Base-by-base conservation (phyloP, 2,113 vertebrate genomes). In the Callopanchax toddi region DNA sequence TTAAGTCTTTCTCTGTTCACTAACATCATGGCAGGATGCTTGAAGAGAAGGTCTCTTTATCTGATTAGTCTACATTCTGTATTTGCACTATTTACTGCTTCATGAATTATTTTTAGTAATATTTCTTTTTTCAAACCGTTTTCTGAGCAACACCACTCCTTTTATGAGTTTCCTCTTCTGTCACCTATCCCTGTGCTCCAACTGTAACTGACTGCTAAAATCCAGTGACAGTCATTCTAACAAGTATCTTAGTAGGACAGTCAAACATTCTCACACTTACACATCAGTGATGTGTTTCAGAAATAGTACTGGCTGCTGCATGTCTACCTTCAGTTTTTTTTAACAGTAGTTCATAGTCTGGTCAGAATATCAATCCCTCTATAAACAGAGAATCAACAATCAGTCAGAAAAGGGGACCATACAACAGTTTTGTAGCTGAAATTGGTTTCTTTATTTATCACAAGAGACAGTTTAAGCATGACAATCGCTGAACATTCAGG, bases 391-490 rank as follows among this genome's bases (percentile, higher is more conserved):
- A 76, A 54, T 56, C 49, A 70, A 69, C 68, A 69, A 59, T 77
- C 32, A 79, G 62, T 75, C 78, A 90, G 69, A 55, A 87, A 87
- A 82, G 62, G 54, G 83, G 79, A 87, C 83, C 60, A 72, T 32
- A 77, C 42, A 34, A 80, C 70, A 58, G 50, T 67, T 81, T 84
- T 64, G 21, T 64, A 78, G 62, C 42, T 65, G 36, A 18, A 23
- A 60, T 66, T 37, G 15, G 3, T 81, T 56, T 61, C 57, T 87
- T 90, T 89, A 89, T 89, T 88, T 17, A 18, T 73, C 59, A 81
- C 63, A 58, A 17, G 1, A 81, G 52, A 79, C 81, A 81, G 45
- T 17, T 70, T 68, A 42, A 44, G 18, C 77, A 79, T 61, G n/a
- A 71, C 67, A 87, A 20, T 53, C 58, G 69, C 54, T 36, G 36